A percentile compares a stretch with the other conserved stretches of the same genome.
Evolutionary conservation across 2,888 invertebrate species (phyloP).

Genomic region (Xestia c-nigrum): DNA sequence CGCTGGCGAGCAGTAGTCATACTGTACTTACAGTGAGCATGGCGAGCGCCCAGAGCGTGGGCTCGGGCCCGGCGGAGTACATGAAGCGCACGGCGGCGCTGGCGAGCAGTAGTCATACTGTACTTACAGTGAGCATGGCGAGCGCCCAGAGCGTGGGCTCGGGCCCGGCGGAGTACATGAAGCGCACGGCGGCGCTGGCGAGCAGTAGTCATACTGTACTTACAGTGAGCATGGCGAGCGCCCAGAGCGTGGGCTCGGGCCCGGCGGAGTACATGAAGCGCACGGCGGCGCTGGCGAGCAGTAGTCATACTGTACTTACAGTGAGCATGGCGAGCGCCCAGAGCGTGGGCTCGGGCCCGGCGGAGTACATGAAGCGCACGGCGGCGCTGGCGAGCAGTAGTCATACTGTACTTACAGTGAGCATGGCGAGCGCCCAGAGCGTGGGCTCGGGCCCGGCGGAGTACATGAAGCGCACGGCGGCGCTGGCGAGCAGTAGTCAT

Average conservation of each 20-base stretch:
- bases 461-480: constrained; percentile 92
- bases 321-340: constrained; percentile 93
- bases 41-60: too few species aligned
- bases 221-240: constrained; percentile 96
- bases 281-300: constrained; percentile 79
- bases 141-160: neutral
- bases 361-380: constrained; percentile 93
- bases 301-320: constrained; percentile 82
- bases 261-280: constrained; percentile 96
- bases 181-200: neutral
- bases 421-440: constrained; percentile 94
- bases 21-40: too few species aligned
- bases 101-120: too few species aligned
- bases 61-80: too few species aligned
- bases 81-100: too few species aligned
- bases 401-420: constrained; percentile 91
- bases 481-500: constrained; percentile 91
- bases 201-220: constrained; percentile 91
- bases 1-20: too few species aligned
- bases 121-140: too few species aligned
- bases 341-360: constrained; percentile 89
- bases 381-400: constrained; percentile 80
- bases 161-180: too few species aligned
- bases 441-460: constrained; percentile 94
- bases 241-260: constrained; percentile 95